Conservation (phyloP, 2,888 invertebrate genomes). For the Argyra leucocephala region DNA sequence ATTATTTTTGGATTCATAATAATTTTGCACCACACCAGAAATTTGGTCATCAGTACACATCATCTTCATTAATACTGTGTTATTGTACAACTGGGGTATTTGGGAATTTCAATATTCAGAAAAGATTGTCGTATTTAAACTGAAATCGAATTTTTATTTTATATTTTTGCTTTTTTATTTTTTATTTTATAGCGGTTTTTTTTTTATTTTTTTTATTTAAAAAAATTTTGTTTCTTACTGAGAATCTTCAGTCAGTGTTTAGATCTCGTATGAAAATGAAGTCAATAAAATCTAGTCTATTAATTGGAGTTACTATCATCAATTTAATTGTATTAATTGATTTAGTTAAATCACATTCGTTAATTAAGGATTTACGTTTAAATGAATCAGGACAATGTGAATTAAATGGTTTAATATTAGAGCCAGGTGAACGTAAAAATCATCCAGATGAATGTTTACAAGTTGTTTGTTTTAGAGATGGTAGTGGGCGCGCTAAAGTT, state of each 20-base stretch:
- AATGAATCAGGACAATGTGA: slow-evolving; percentile 1
- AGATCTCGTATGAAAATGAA: slow-evolving; percentile 6
- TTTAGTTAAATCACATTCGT: not conserved
- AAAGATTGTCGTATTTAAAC: not conserved
- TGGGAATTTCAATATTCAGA: not conserved
- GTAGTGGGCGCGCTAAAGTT: not conserved
- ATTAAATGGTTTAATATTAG: not conserved
- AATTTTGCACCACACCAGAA: not conserved
- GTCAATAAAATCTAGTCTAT: not conserved
- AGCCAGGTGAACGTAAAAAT: not conserved
- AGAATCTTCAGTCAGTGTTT: slow-evolving; percentile 6
- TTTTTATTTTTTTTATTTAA: not conserved
- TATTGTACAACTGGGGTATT: not conserved
- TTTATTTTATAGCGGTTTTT: not conserved
- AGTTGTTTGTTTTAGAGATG: slow-evolving; percentile 1
- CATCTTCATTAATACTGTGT: not conserved
- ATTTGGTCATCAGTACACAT: not conserved
- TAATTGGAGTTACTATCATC: not conserved
- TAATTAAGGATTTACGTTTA: not conserved
- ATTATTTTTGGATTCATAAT: not conserved
- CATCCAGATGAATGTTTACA: slow-evolving; percentile 6
- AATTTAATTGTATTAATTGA: not conserved
- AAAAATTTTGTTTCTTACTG: not conserved
- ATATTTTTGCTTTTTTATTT: not conserved
- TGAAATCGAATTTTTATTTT: not conserved